Conservation (phyloP, 2,113 vertebrate genomes). For the Pluvialis apricaria region DNA sequence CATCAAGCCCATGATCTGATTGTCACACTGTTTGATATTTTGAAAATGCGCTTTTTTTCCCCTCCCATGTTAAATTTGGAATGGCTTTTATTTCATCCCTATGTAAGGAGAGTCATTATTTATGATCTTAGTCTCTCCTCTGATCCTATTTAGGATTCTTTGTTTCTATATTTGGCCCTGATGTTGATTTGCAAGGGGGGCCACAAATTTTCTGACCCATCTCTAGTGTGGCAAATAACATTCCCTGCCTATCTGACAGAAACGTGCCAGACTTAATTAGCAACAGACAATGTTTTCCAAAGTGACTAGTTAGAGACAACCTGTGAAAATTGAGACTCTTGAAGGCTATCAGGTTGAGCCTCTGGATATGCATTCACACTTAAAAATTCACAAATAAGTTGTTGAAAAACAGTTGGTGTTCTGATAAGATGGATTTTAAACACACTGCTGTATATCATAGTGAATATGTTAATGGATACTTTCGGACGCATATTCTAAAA, state of each 20-base stretch:
- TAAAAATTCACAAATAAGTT: not conserved
- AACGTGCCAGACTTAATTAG: constrained; percentile 35
- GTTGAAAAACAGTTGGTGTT: constrained; percentile 5
- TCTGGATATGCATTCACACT: constrained; percentile 3
- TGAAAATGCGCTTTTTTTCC: not conserved
- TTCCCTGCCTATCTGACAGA: constrained; percentile 20
- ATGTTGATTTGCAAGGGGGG: not conserved
- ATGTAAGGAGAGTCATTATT: not conserved
- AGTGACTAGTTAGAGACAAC: constrained; percentile 8
- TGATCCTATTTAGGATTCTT: not conserved
- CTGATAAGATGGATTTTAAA: not conserved
- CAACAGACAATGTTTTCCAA: not conserved
- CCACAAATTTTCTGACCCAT: not conserved
- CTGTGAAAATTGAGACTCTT: constrained; percentile 6
- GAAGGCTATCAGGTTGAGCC: not conserved
- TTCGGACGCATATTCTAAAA: not conserved
- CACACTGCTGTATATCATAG: not conserved
- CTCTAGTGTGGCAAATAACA: not conserved
- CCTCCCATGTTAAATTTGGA: not conserved
- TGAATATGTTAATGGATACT: not conserved
- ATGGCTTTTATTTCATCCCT: not conserved
- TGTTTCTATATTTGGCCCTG: not conserved
- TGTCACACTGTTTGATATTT: not conserved
- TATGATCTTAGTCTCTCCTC: not conserved
- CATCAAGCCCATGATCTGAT: not conserved